Conservation (phyloP, 2,888 invertebrate species). For the Shargacucullia verbasci region DNA sequence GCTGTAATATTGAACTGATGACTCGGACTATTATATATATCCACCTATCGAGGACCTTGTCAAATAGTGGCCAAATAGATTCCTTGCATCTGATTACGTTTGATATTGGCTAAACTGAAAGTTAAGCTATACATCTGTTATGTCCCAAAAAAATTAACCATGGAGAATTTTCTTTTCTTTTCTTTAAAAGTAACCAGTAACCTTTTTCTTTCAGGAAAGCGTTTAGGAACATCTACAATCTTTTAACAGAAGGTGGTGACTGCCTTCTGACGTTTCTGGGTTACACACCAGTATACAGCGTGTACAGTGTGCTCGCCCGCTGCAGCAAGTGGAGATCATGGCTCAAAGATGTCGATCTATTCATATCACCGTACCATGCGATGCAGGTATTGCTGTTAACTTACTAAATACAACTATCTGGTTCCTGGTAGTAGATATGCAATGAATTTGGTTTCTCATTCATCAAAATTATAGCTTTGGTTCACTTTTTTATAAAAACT, state of each 20-base stretch:
- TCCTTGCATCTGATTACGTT: not conserved
- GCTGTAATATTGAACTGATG: too few species aligned
- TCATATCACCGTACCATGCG: slow-evolving; percentile 49
- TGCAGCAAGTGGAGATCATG: slow-evolving; percentile 50
- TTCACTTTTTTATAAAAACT: too few species aligned
- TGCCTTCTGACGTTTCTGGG: slow-evolving; percentile 48
- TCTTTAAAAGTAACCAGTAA: too few species aligned
- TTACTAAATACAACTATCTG: not conserved
- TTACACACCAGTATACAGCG: slow-evolving; percentile 39
- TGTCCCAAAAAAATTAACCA: too few species aligned
- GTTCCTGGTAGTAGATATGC: too few species aligned
- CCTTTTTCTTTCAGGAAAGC: slow-evolving; percentile 43
- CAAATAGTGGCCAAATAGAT: not conserved
- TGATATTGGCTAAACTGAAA: too few species aligned
- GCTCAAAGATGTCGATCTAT: slow-evolving; percentile 42
- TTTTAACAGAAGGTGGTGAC: slow-evolving; percentile 46
- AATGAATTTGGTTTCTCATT: too few species aligned
- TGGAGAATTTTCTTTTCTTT: too few species aligned
- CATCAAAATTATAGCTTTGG: too few species aligned
- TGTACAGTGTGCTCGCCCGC: slow-evolving; percentile 38
- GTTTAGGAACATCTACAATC: slow-evolving; percentile 45
- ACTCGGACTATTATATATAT: too few species aligned
- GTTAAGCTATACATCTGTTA: too few species aligned
- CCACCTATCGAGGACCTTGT: too few species aligned
- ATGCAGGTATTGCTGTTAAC: slow-evolving; percentile 38